These are phyloP conservation scores for Gisinianus flammeolus DNA, from an alignment of 2,888 invertebrate species.

Conservation along the genomic window DNA sequence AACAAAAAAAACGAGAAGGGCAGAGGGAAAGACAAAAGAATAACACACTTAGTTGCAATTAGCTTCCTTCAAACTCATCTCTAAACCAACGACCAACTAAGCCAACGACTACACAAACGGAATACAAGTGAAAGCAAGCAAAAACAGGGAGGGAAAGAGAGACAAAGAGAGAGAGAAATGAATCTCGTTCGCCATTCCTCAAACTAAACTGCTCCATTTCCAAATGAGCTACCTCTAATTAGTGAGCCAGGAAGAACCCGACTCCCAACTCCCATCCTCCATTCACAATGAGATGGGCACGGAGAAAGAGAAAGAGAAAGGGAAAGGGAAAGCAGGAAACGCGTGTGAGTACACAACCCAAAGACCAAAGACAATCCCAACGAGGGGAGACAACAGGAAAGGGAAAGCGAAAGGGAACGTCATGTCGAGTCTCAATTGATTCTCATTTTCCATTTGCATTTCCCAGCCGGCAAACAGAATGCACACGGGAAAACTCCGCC, in stretches of 20 bases:
- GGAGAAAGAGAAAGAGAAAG: too few relatives aligned
- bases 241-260: background rate
- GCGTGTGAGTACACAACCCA: background rate
- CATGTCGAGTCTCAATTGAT: background rate
- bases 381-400: background rate
- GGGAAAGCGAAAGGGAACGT: background rate
- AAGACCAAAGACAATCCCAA: background rate
- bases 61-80: background rate
- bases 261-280: background rate
- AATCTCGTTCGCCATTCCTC: background rate
- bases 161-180: too few relatives aligned
- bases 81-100: background rate
- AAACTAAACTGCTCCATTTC: slow-evolving; percentile 15
- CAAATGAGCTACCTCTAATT: slow-evolving; percentile 18
- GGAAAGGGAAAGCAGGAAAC: too few relatives aligned
- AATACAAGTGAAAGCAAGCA: too few relatives aligned
- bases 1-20: background rate
- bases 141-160: too few relatives aligned
- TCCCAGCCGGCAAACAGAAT: background rate
- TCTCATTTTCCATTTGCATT: slow-evolving; percentile 1
- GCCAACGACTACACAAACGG: background rate
- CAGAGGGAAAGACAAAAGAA: slow-evolving; percentile 4
- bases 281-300: too few relatives aligned
- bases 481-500: too few relatives aligned
- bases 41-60: background rate